phyloP scores from a whole-genome alignment of 2,113 vertebrate genomes.

The Sceloporus undulatus region DNA sequence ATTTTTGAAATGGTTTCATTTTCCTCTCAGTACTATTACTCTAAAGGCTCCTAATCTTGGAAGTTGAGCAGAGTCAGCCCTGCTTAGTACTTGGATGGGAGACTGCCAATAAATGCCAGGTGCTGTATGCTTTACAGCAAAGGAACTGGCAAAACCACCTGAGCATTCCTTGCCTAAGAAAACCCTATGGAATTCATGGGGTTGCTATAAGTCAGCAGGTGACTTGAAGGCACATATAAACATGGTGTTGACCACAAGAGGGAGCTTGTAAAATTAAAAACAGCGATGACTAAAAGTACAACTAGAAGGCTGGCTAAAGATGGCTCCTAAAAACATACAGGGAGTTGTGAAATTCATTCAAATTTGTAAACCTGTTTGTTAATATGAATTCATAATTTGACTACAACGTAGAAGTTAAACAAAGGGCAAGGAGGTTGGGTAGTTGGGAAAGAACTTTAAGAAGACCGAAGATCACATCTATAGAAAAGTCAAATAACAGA shows the following conservation, averaged over 20 bases:
- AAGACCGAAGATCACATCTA: neutral
- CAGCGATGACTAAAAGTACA: neutral
- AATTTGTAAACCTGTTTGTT: accelerated
- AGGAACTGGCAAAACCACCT: too few relatives aligned
- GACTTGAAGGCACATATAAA: too few relatives aligned
- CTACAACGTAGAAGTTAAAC: slow-evolving; percentile 34
- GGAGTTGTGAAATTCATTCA: neutral
- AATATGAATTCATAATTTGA: slow-evolving; percentile 3
- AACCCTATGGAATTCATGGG: too few relatives aligned
- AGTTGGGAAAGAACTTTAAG: neutral
- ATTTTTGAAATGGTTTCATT: slow-evolving; percentile 21
- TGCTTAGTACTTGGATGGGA: too few relatives aligned
- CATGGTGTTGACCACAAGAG: slow-evolving; percentile 61
- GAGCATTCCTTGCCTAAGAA: too few relatives aligned
- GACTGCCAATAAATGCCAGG: too few relatives aligned
- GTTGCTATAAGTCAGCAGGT: too few relatives aligned
- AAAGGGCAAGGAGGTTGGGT: neutral
- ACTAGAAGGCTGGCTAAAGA: neutral
- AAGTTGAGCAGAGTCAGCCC: too few relatives aligned
- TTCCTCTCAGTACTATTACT: slow-evolving; percentile 6
- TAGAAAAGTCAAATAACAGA: neutral
- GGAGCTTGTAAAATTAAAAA: slow-evolving; percentile 51
- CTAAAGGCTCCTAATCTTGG: too few relatives aligned
- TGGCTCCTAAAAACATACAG: neutral
- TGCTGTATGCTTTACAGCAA: too few relatives aligned